A percentile compares a stretch with the other conserved stretches of the same genome.
phyloP scores from a whole-genome alignment of 2,888 invertebrate genomes.

The Philereme transversata region DNA sequence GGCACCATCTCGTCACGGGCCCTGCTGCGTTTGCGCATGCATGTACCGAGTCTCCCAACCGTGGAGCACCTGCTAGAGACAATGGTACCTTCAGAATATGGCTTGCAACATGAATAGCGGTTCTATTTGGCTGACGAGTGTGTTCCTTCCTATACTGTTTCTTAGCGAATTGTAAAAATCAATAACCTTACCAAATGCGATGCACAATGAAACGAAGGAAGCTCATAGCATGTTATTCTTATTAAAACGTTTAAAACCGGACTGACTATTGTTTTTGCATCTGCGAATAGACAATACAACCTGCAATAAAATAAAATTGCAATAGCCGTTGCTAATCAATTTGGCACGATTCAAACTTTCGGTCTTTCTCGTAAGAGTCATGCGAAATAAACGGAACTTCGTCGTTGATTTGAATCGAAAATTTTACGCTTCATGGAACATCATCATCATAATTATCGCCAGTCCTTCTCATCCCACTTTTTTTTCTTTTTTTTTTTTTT shows the following conservation, averaged over 20 bases:
- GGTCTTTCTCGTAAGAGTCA: background rate
- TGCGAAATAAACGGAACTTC: background rate
- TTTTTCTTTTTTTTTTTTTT: too few relatives aligned
- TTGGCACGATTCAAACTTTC: constrained; percentile 45
- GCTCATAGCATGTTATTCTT: too few relatives aligned
- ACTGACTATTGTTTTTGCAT: constrained; percentile 16
- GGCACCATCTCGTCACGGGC: constrained; percentile 62
- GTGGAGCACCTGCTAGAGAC: constrained; percentile 35
- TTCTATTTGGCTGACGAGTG: background rate
- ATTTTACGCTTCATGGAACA: too few relatives aligned
- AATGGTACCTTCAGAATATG: constrained; percentile 23
- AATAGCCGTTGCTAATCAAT: constrained; percentile 42
- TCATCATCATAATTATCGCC: too few relatives aligned
- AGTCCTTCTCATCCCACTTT: too few relatives aligned
- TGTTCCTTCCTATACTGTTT: too few relatives aligned
- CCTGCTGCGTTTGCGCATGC: constrained; percentile 13
- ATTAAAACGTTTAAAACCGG: background rate
- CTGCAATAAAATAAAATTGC: constrained; percentile 19
- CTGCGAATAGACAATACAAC: constrained; percentile 14
- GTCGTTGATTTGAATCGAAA: background rate
- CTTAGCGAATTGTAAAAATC: too few relatives aligned
- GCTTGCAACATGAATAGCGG: constrained; percentile 16
- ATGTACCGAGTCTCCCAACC: constrained; percentile 30
- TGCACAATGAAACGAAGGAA: constrained; percentile 1
- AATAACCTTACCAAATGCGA: background rate